Base-by-base conservation (phyloP, 2,888 invertebrate genomes). In the Nasonovia ribisnigri region DNA sequence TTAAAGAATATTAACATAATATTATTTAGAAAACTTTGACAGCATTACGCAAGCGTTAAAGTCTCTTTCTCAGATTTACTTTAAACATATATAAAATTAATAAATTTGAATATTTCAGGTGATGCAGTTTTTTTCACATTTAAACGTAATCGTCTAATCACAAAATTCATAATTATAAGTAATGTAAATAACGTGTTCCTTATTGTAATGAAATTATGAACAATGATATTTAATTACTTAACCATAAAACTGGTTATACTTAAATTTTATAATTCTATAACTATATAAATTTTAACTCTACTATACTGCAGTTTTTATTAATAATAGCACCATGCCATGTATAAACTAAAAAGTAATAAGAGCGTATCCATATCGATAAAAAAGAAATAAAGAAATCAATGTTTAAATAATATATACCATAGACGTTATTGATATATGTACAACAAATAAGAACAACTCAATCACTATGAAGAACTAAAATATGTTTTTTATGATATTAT, bases 31-130 rank as follows among this genome's bases (percentile, higher is more conserved):
- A 48, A 84, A 77, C 29, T 91, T 84, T 42, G 13, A 91, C 51
- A 84, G 90, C 16, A n/a, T 20, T n/a, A 36, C 29, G 36, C 29
- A 29, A 24, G 92, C 92, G 87, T 87, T 92, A 57, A 91, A 91
- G 86, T 91, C 91, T 86, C 86, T 88, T 13, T 88, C 42, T 36
- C 54, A 10, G 20, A n/a, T 10, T 51, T 46, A 46, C 86, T 43
- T 46, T 13, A 46, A 46, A 86, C 16, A 46, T 46, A 46, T 46
- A 13, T 29, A 46, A 46, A 86, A 46, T 26, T 5, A 46, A 86
- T 46, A 13, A 2, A 77, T 77, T 77, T 77, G 36, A 67, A 36
- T 36, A 36, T 77, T 77, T 8, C 10, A 57, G 3, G 8, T 36
- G 77, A 77, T 86, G 16, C 0, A 46, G 29, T 86, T 86, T 57